Base-by-base conservation (phyloP, 2,888 invertebrate genomes). In the Pristionchus arcanus region DNA sequence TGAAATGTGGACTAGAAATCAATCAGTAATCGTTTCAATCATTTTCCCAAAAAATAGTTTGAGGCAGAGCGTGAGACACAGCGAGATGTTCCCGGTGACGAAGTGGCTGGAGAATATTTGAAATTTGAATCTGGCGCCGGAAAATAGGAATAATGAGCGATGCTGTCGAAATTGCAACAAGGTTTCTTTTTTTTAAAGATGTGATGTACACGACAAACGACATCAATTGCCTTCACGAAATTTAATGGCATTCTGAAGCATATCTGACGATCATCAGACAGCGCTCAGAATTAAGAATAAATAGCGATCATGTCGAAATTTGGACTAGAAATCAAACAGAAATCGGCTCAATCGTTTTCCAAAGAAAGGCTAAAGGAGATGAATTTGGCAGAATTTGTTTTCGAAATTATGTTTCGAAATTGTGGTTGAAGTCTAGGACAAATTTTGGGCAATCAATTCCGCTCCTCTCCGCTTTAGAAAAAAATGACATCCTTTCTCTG, bases 71-170 rank as follows among this genome's bases (percentile, higher is more conserved):
- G 94, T 94, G 90, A 94, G 90, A 84, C 93, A 94, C 31, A 95
- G 91, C 37, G 94, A 94, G 89, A 95, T 93, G 89, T 95, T 95
- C 63, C 95, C 95, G n/a, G 94, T 95, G 59, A 95, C 95, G 87
- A 95, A 95, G 63, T 94, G 94, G 90, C 93, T 91, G 88, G 1
- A 90, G 66, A n/a, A 49, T 49, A 31, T 53, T n/a, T 2, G n/a
- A 74, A 15, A 11, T 71, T 71, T 71, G 34, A 71, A 19, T 34
- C 34, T 74, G 34, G n/a, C 53, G 53, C 59, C 53, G 19, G n/a
- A 21, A 42, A 42, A 16, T 37, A 3, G 16, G 19, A 63, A 66
- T 9, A 31, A 84, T 34, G n/a, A 21, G 42, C 7, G 28, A 1
- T 34, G 0, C 68, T 68, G 28, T 68, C 68, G 68, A 25, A 68